phyloP scores from a whole-genome alignment of 2,113 vertebrate genomes.

The Boulengeromyrus knoepffleri region DNA sequence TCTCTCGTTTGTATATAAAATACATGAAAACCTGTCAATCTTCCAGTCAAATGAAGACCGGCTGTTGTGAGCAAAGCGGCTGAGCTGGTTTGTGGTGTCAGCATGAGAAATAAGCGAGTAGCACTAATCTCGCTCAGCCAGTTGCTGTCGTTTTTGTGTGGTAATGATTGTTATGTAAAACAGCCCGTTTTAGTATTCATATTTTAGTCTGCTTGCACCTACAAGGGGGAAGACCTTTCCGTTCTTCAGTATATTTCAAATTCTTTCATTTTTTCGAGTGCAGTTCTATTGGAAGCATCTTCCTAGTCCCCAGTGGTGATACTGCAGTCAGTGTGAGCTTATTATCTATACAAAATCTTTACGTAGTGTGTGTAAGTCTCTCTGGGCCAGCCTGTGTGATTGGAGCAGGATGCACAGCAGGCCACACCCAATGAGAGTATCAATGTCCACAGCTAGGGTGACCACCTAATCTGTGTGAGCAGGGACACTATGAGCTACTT shows the following conservation, averaged over 20 bases:
- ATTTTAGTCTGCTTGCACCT: not conserved
- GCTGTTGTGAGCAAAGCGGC: not conserved
- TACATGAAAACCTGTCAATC: not conserved
- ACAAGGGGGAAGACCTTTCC: not conserved
- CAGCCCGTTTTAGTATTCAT: not conserved
- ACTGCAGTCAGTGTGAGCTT: not conserved
- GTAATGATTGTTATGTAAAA: slow-evolving; percentile 3
- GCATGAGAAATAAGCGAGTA: not conserved
- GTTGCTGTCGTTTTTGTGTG: not conserved
- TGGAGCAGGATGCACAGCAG: not conserved
- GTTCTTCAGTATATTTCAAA: not conserved
- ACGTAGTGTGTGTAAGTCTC: not conserved
- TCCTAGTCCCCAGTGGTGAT: not conserved
- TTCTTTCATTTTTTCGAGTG: not conserved
- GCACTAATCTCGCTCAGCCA: not conserved
- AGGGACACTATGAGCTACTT: not conserved
- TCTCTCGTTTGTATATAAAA: not conserved
- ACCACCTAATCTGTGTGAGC: not conserved
- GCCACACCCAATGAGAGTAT: not conserved
- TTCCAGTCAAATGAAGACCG: not conserved
- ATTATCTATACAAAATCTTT: not conserved
- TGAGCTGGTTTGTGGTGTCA: not conserved
- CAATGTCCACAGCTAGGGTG: not conserved
- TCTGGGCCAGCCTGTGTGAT: not conserved
- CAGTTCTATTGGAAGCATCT: not conserved